A percentile compares a stretch with the other conserved stretches of the same genome.
Evolutionary conservation across 2,113 vertebrate species (phyloP).

Genomic region (Atlantisia rogersi): DNA sequence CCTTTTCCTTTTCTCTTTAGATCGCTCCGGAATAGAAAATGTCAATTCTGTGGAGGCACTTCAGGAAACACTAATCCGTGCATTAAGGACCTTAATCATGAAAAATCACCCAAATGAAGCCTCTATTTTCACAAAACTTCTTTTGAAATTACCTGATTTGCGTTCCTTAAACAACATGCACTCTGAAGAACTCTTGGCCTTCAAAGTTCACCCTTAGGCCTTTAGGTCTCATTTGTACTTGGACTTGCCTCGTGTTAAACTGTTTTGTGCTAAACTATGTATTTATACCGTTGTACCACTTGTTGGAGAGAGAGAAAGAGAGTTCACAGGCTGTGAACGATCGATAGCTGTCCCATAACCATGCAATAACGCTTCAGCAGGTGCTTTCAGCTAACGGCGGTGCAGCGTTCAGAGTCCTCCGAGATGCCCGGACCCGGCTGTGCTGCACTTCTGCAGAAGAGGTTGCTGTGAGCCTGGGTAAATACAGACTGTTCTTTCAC

Average conservation of each 20-base stretch:
- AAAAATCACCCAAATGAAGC: constrained; percentile 92
- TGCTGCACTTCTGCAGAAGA: constrained; percentile 48
- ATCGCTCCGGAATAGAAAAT: constrained; percentile 95
- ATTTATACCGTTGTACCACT: constrained; percentile 72
- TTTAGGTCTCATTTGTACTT: constrained; percentile 64
- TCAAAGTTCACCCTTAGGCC: constrained; percentile 93
- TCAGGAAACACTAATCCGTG: constrained; percentile 95
- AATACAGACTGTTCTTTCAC: constrained; percentile 60
- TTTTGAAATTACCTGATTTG: constrained; percentile 95
- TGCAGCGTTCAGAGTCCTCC: not conserved
- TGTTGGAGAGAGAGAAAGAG: constrained; percentile 10
- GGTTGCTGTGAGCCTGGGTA: constrained; percentile 25
- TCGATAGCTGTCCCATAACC: constrained; percentile 56
- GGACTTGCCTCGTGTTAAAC: constrained; percentile 66
- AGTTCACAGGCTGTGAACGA: constrained; percentile 24
- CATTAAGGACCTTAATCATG: constrained; percentile 91
- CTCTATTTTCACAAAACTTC: constrained; percentile 96
- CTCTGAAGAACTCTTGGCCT: constrained; percentile 96
- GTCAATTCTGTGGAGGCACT: constrained; percentile 90
- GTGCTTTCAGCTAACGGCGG: constrained; percentile 21
- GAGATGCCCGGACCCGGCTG: constrained; percentile 16
- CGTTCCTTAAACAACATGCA: constrained; percentile 99
- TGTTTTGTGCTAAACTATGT: constrained; percentile 73
- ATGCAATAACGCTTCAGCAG: constrained; percentile 64
- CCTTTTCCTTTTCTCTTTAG: constrained; percentile 64